phyloP scores from a whole-genome alignment of 2,888 invertebrate genomes.

The Tridacna gigas region DNA sequence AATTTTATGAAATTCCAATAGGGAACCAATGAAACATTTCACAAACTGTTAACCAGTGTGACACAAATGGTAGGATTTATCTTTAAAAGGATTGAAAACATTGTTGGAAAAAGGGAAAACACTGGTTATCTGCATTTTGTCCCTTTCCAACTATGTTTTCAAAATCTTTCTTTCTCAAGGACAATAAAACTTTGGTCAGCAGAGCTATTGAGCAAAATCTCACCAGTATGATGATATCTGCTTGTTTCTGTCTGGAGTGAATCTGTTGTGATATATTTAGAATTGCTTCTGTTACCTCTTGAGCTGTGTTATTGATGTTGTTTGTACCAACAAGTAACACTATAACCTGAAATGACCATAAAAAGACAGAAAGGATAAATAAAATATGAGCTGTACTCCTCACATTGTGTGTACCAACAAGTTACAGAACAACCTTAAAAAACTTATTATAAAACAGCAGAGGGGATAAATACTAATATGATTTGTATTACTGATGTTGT shows the following conservation, averaged over 20 bases:
- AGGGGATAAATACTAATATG: slow-evolving; percentile 84
- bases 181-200: too few species aligned
- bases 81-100: not conserved
- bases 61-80: not conserved
- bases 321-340: slow-evolving; percentile 95
- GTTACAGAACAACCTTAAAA: slow-evolving; percentile 94
- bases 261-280: slow-evolving; percentile 91
- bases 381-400: too few species aligned
- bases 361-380: too few species aligned
- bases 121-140: not conserved
- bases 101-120: not conserved
- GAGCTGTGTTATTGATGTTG: slow-evolving; percentile 91
- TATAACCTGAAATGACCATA: slow-evolving; percentile 88
- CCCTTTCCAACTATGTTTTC: not conserved
- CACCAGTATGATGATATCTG: slow-evolving; percentile 94
- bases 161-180: too few species aligned
- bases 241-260: slow-evolving; percentile 91
- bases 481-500: slow-evolving; percentile 92
- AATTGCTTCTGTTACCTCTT: slow-evolving; percentile 93
- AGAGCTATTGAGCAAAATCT: not conserved
- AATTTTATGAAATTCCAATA: too few species aligned
- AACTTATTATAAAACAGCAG: too few species aligned
- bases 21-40: too few species aligned
- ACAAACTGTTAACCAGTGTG: too few species aligned
- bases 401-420: slow-evolving; percentile 77